These are phyloP conservation scores for Machimus rusticus DNA, from an alignment of 2,888 invertebrate genomes.

Conservation along the genomic window DNA sequence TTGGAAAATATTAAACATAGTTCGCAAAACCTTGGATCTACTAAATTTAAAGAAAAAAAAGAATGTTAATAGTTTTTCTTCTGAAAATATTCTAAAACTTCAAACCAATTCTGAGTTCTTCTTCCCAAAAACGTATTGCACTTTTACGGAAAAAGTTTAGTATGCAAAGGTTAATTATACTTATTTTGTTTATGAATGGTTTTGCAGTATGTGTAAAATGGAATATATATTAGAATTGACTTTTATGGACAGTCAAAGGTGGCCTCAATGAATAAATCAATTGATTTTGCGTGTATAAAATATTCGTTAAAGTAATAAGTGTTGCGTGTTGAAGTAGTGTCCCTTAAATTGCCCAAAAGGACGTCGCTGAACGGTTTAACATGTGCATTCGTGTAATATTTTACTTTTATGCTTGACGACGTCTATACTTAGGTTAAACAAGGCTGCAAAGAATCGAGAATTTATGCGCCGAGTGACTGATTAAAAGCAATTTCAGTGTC, in stretches of 20 bases:
- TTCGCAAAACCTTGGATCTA: no score
- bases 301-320: neutral
- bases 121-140: no score
- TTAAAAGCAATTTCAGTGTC: neutral
- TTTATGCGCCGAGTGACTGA: neutral
- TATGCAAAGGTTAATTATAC: no score
- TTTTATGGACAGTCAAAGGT: neutral
- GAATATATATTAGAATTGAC: no score
- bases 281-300: neutral
- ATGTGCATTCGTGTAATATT: neutral
- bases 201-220: no score
- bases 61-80: no score
- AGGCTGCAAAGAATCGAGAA: neutral
- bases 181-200: no score
- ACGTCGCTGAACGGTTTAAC: neutral
- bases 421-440: neutral
- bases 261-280: neutral
- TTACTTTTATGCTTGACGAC: neutral
- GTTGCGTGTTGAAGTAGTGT: neutral
- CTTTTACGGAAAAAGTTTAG: no score
- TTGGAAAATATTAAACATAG: no score
- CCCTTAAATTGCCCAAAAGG: neutral
- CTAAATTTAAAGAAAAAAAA: no score
- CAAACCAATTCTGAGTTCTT: no score
- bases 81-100: no score